A percentile compares a stretch with the other conserved stretches of the same genome.
These are phyloP conservation scores for Pan troglodytes DNA, from an alignment of 2,113 vertebrate genomes.

Conservation along the genomic window DNA sequence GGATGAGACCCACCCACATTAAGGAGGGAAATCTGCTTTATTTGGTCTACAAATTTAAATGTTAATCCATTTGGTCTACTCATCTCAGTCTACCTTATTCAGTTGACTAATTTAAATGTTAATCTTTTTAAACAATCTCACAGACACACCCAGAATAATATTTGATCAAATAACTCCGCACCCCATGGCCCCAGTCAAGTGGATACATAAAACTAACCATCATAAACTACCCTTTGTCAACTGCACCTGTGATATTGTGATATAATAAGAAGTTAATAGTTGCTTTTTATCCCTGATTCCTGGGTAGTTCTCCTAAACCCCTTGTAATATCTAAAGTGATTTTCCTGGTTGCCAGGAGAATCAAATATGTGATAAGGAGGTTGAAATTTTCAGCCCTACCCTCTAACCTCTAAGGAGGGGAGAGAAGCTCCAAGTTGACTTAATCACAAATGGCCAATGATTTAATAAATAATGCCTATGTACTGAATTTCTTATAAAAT, in stretches of 20 bases:
- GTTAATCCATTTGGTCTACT: too few species aligned
- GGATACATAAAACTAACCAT: neutral
- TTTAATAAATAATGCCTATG: neutral
- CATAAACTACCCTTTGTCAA: neutral
- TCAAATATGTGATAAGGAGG: too few species aligned
- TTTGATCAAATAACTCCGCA: neutral
- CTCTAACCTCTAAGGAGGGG: neutral
- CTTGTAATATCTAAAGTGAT: neutral
- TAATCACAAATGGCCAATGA: neutral
- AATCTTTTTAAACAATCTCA: too few species aligned
- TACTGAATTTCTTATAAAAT: neutral
- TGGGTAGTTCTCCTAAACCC: neutral
- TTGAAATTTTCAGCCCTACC: too few species aligned
- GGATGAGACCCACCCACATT: neutral
- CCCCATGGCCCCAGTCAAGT: neutral
- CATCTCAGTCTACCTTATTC: neutral
- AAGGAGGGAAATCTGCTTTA: neutral
- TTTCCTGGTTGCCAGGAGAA: too few species aligned
- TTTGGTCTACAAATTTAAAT: too few species aligned
- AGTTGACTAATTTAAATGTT: too few species aligned
- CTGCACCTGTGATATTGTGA: neutral
- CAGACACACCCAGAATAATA: neutral
- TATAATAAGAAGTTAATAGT: neutral
- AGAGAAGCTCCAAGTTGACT: neutral
- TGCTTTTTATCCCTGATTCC: neutral